Evolutionary conservation across 2,888 invertebrate genomes (phyloP), one percentile per base, ranked within the genome.

Genomic region (Resseliella maxima): DNA sequence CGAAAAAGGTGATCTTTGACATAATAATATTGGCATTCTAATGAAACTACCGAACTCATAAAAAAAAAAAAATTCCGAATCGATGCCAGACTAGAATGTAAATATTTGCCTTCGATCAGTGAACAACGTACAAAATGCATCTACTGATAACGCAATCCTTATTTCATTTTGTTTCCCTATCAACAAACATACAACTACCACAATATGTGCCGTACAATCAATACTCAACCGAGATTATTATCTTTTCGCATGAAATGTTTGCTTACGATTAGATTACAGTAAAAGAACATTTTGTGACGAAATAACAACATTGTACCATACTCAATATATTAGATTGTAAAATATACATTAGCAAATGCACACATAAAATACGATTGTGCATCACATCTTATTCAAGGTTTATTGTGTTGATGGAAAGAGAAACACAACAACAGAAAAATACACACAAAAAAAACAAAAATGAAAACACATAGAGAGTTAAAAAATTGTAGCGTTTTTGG

Each of bases 221-320:
- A 72, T 31, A 31, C 0, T 59, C 50, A 50, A 41, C 41, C 15
- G 50, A 24, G 59, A 2, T 72, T 1, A 31, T 72, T 72, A 72
- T 72, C 72, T 72, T 72, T 72, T 72, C 35, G 72, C 72, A 72
- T 72, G 59, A 59, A 59, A 59, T 59, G 31, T 72, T 72, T 72
- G 72, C 35, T 72, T 35, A 72, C 15, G 72, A 72, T 72, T 31
- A 72, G 72, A 72, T 72, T 50, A 72, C 10, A 50, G 21, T 15
- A 5, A 12, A 41, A 5, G 59, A 59, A 72, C 59, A 24, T 15
- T 72, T n/a, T 2, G 72, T 72, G 72, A 72, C 72, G 72, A 27
- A 27, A 72, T 35, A 31, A 27, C 27, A 15, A 15, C 27, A 59
- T 59, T 59, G n/a, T 24, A 27, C 50, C 18, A 27, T 24, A 59